Evolutionary conservation across 2,888 invertebrate genomes (phyloP).

Genomic region (Pyrgus malvae): DNA sequence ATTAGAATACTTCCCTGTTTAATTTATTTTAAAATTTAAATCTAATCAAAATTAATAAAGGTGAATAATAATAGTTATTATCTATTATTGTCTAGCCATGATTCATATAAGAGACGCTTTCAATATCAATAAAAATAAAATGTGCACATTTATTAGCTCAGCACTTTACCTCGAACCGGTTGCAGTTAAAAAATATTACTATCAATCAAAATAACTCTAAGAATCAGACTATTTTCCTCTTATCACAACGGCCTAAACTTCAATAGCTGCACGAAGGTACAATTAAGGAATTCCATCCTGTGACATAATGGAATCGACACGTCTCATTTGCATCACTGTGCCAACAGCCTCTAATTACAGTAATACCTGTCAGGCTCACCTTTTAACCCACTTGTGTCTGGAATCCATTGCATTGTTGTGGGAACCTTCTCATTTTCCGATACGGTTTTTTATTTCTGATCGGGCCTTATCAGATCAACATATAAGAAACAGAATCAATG

Average conservation of each 20-base stretch:
- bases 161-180: too few relatives aligned
- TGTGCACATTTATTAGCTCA: too few relatives aligned
- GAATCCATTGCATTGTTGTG: constrained; percentile 71
- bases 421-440: constrained; percentile 11
- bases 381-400: constrained; percentile 76
- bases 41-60: too few relatives aligned
- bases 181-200: too few relatives aligned
- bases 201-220: too few relatives aligned
- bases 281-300: constrained; percentile 33
- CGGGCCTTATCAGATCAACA: background rate
- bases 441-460: too few relatives aligned
- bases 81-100: too few relatives aligned
- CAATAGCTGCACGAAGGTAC: background rate
- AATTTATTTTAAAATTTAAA: too few relatives aligned
- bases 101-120: too few relatives aligned
- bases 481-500: background rate
- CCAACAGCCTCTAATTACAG: constrained; percentile 67
- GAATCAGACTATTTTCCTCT: background rate
- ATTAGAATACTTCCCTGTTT: too few relatives aligned
- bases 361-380: constrained; percentile 71
- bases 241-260: background rate
- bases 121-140: too few relatives aligned
- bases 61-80: too few relatives aligned
- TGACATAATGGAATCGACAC: constrained; percentile 42
- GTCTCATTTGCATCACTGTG: constrained; percentile 60